These are phyloP conservation scores for Malurus splendens DNA, from an alignment of 2,797 vertebrate species.

Conservation along the genomic window DNA sequence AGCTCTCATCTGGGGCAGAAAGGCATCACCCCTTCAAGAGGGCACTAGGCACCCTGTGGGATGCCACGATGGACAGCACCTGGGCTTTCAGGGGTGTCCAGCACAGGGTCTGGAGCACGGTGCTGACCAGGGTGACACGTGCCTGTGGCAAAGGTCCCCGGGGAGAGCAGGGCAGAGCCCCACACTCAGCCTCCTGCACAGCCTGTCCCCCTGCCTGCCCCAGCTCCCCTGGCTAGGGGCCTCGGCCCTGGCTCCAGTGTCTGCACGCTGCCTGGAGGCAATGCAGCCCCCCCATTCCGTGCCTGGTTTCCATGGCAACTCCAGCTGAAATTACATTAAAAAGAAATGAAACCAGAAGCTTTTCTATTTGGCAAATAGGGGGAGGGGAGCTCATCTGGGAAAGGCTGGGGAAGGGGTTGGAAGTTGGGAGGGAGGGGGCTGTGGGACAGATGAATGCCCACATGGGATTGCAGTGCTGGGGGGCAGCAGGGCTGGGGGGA, in stretches of 20 bases:
- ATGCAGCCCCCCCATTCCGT: background rate
- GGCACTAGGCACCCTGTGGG: background rate
- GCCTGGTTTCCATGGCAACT: slow-evolving; percentile 52
- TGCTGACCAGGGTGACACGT: background rate
- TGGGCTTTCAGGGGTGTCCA: rapidly evolving
- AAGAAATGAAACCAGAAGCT: slow-evolving; percentile 49
- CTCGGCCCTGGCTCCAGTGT: background rate
- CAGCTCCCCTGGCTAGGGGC: background rate
- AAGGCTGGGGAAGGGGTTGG: background rate
- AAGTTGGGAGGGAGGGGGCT: background rate
- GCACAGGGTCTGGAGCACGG: background rate
- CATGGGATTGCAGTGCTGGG: background rate
- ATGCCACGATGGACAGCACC: background rate
- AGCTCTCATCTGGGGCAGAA: background rate
- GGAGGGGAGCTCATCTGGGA: background rate
- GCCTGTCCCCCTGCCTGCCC: background rate
- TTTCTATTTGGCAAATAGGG: slow-evolving; percentile 25
- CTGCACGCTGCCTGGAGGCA: background rate
- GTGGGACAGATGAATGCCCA: background rate
- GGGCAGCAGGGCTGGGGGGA: background rate
- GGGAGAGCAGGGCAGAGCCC: background rate
- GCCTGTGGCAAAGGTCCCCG: rapidly evolving
- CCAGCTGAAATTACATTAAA: slow-evolving; percentile 55
- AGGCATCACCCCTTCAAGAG: background rate
- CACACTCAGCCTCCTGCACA: background rate